phyloP scores from a whole-genome alignment of 1,140 invertebrate genomes.

The Hetaerina americana region DNA sequence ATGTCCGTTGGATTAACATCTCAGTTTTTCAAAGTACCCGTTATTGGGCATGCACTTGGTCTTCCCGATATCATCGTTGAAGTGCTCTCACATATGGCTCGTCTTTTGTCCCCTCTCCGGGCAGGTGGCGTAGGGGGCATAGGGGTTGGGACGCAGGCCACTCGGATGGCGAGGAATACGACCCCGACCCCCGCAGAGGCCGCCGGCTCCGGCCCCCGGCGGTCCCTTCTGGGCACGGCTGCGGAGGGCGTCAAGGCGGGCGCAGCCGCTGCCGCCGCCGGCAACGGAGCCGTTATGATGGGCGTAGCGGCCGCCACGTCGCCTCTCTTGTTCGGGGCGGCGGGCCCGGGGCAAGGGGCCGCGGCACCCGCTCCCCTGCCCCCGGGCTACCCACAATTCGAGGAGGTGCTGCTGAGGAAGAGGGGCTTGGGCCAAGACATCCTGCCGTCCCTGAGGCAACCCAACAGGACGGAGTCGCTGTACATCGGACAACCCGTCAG shows the following conservation, averaged over 20 bases:
- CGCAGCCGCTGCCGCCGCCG: constrained; percentile 38
- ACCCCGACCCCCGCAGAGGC: neutral
- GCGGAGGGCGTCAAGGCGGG: constrained; percentile 31
- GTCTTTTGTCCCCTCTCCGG: neutral
- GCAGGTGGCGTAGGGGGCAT: constrained; percentile 18
- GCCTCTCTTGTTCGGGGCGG: constrained; percentile 23
- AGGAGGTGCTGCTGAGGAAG: constrained; percentile 64
- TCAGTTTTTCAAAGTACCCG: too few relatives aligned
- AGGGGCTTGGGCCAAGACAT: constrained; percentile 73
- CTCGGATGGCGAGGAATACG: neutral
- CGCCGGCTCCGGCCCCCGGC: constrained; percentile 32
- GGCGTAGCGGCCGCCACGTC: constrained; percentile 16
- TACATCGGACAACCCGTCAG: constrained; percentile 22
- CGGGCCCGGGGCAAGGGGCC: constrained; percentile 26
- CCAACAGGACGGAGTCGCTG: constrained; percentile 73
- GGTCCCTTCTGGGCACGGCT: constrained; percentile 30
- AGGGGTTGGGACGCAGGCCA: constrained; percentile 15
- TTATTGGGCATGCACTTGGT: too few relatives aligned
- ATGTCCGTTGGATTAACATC: too few relatives aligned
- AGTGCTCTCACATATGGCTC: too few relatives aligned
- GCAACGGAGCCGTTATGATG: constrained; percentile 22
- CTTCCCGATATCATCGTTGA: too few relatives aligned
- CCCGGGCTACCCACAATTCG: constrained; percentile 44
- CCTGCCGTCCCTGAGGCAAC: constrained; percentile 61
- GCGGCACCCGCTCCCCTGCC: constrained; percentile 9